phyloP scores from a whole-genome alignment of 1,140 invertebrate genomes.

The Nasonia giraulti region DNA sequence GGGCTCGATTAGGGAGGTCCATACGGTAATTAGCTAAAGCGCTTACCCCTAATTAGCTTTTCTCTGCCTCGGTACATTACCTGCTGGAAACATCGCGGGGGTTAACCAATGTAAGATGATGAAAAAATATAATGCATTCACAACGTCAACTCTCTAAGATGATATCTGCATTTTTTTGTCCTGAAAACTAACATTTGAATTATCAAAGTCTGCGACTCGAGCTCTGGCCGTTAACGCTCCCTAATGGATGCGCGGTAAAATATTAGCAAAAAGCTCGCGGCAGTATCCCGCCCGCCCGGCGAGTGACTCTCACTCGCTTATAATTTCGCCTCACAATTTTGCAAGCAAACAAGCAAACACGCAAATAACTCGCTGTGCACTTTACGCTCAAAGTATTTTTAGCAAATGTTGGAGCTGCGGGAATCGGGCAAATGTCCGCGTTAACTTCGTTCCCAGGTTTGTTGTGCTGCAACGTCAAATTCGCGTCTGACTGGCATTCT shows the following conservation, averaged over 20 bases:
- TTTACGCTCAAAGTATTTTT: neutral
- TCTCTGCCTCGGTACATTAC: too few relatives aligned
- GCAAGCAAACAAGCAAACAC: neutral
- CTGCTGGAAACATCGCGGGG: too few relatives aligned
- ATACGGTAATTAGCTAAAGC: too few relatives aligned
- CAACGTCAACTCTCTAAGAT: too few relatives aligned
- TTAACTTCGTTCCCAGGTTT: neutral
- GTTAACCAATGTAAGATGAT: too few relatives aligned
- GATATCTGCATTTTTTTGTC: too few relatives aligned
- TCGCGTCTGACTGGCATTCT: too few relatives aligned
- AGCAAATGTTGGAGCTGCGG: neutral
- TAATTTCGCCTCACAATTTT: neutral
- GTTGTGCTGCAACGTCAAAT: too few relatives aligned
- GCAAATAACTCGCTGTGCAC: neutral
- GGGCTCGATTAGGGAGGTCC: too few relatives aligned
- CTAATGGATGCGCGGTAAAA: neutral
- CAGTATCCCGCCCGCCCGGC: neutral
- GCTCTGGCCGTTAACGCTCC: neutral
- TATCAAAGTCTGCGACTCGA: neutral
- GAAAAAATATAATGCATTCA: too few relatives aligned
- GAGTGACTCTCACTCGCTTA: neutral
- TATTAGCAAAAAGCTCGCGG: neutral
- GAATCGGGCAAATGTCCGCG: neutral
- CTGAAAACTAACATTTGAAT: too few relatives aligned
- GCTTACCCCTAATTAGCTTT: too few relatives aligned